phyloP scores from a whole-genome alignment of 35 echinoderm and acorn worm genomes.

The Hemicentrotus pulcherrimus region DNA sequence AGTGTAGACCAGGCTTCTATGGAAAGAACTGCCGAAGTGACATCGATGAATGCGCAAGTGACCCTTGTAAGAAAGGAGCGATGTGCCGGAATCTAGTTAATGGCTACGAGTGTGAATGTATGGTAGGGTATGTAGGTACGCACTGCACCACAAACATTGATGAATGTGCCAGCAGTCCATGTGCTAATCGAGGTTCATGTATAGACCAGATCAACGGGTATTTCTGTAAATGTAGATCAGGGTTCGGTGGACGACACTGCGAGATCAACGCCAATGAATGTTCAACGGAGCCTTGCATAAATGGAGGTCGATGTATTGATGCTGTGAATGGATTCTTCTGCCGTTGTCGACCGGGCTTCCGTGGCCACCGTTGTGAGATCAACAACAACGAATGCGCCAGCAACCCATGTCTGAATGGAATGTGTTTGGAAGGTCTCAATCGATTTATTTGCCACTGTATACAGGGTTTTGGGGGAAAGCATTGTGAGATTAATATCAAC shows the following conservation, averaged over 20 bases:
- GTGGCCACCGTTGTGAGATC: constrained; percentile 57
- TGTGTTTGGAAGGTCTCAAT: constrained; percentile 60
- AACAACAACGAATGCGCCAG: constrained; percentile 63
- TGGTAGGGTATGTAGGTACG: constrained; percentile 51
- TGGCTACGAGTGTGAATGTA: constrained; percentile 57
- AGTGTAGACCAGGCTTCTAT: constrained; percentile 62
- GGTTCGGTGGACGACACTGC: constrained; percentile 44
- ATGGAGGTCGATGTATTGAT: constrained; percentile 73
- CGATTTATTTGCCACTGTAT: constrained; percentile 40
- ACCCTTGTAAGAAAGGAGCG: constrained; percentile 57
- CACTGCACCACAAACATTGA: constrained; percentile 56
- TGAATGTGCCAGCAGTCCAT: constrained; percentile 60
- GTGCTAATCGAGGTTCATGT: constrained; percentile 69
- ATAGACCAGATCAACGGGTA: constrained; percentile 70
- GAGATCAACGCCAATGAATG: constrained; percentile 68
- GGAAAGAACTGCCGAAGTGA: constrained; percentile 63
- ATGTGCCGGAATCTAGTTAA: constrained; percentile 47
- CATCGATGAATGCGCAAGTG: constrained; percentile 59
- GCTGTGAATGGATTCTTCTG: constrained; percentile 60
- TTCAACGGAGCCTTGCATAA: constrained; percentile 61
- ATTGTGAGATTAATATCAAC: constrained; percentile 70
- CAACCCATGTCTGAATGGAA: constrained; percentile 70
- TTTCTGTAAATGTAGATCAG: constrained; percentile 69
- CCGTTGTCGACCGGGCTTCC: constrained; percentile 51
- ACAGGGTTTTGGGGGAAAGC: constrained; percentile 43